phyloP scores from a whole-genome alignment of 2,888 invertebrate genomes.

The Lycaena phlaeas region DNA sequence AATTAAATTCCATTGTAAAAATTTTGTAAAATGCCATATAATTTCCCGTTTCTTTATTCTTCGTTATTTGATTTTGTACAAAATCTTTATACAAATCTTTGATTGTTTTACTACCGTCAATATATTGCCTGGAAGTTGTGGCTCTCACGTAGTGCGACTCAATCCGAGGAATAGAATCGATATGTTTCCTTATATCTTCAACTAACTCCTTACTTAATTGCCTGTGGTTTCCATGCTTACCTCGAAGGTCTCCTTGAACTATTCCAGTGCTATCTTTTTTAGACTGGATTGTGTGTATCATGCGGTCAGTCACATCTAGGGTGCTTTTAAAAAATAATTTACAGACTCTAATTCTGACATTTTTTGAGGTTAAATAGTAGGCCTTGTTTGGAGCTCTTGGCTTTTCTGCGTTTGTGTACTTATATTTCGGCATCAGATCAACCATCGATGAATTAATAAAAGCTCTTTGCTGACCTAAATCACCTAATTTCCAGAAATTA shows the following conservation, averaged over 20 bases:
- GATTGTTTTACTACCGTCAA: constrained; percentile 11
- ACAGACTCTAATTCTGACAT: background rate
- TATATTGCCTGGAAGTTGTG: constrained; percentile 8
- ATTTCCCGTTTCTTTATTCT: constrained; percentile 15
- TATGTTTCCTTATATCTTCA: background rate
- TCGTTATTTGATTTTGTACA: constrained; percentile 14
- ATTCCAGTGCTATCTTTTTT: constrained; percentile 3
- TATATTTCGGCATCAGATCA: background rate
- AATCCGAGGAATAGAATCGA: constrained; percentile 10
- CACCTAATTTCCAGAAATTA: background rate
- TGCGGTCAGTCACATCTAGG: background rate
- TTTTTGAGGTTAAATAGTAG: background rate
- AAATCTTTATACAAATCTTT: constrained; percentile 10
- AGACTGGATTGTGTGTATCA: constrained; percentile 9
- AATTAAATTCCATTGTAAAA: constrained; percentile 9
- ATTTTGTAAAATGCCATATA: constrained; percentile 16
- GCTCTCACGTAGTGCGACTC: constrained; percentile 8
- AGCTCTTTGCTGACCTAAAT: background rate
- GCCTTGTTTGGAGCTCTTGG: background rate
- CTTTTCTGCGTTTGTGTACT: background rate
- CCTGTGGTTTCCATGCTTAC: constrained; percentile 3
- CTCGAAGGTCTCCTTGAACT: background rate
- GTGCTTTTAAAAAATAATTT: background rate
- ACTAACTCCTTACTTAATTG: background rate
- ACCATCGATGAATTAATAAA: background rate